These are phyloP conservation scores for Sternotherus odoratus DNA, from an alignment of 2,797 vertebrate species.

Conservation along the genomic window DNA sequence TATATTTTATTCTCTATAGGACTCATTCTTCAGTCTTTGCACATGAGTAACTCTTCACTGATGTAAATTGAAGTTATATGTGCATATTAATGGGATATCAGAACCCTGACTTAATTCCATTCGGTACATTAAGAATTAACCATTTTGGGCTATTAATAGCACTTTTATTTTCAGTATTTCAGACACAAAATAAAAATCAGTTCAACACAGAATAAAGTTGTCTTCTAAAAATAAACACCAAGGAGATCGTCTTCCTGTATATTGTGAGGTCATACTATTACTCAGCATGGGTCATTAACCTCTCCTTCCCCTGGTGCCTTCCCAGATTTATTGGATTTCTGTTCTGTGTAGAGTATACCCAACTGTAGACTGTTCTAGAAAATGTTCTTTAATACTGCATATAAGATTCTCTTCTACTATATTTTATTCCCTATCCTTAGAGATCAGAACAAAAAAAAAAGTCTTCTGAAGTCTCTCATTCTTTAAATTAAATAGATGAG, in stretches of 20 bases:
- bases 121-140: conserved; percentile 46
- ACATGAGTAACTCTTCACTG: conserved; percentile 2
- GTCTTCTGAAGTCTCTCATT: conserved; percentile 38
- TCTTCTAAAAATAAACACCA: conserved; percentile 75
- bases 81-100: conserved; percentile 8
- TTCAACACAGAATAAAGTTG: conserved; percentile 34
- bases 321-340: conserved; percentile 72
- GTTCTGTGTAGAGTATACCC: conserved; percentile 56
- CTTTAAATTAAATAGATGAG: conserved; percentile 43
- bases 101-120: conserved; percentile 19
- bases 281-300: conserved; percentile 59
- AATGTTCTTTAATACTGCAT: conserved; percentile 46
- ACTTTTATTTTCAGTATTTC: conserved; percentile 35
- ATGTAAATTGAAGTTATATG: not conserved
- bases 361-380: not conserved
- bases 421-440: conserved; percentile 47
- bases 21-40: not conserved
- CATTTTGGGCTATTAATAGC: conserved; percentile 32
- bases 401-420: conserved; percentile 47
- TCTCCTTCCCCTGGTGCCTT: conserved; percentile 55
- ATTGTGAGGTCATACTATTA: conserved; percentile 65
- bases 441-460: conserved; percentile 41
- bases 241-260: conserved; percentile 58
- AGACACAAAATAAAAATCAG: conserved; percentile 52
- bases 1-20: not conserved